phyloP scores from a whole-genome alignment of 1,140 invertebrate genomes.

The Trichogramma pretiosum region DNA sequence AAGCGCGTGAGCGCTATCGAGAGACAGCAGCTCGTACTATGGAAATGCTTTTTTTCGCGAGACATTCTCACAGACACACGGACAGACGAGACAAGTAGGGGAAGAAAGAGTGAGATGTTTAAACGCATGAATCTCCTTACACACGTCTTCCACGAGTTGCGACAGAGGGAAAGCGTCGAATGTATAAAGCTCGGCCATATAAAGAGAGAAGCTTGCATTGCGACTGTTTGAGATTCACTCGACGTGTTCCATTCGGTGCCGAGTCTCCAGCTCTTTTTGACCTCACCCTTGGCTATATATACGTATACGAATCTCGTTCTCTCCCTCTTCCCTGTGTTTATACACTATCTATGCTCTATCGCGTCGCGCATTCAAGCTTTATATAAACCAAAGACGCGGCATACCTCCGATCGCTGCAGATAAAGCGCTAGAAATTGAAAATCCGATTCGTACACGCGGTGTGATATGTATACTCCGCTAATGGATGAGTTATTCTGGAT shows the following conservation, averaged over 20 bases:
- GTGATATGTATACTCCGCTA: no score
- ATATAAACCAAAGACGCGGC: constrained; percentile 1
- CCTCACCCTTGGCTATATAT: no score
- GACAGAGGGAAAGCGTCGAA: not conserved
- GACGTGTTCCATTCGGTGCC: constrained; percentile 4
- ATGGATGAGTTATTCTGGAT: no score
- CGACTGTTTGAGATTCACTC: constrained; percentile 26
- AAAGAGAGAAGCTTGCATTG: not conserved
- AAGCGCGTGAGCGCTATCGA: constrained; percentile 6
- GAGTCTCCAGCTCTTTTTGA: not conserved
- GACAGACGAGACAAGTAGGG: no score
- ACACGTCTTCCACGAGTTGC: no score
- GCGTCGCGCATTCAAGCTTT: no score
- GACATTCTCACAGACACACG: no score
- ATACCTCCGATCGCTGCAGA: not conserved
- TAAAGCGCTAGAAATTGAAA: constrained; percentile 29
- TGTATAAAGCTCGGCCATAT: no score
- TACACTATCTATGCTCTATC: not conserved
- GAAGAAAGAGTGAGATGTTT: no score
- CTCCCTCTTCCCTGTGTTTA: constrained; percentile 2
- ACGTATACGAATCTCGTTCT: not conserved
- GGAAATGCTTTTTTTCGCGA: constrained; percentile 34
- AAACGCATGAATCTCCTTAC: no score
- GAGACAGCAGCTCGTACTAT: constrained; percentile 23
- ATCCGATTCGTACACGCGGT: no score